Conservation (phyloP, 92 coral and sea anemone genomes). For the Anthopleura xanthogrammica region DNA sequence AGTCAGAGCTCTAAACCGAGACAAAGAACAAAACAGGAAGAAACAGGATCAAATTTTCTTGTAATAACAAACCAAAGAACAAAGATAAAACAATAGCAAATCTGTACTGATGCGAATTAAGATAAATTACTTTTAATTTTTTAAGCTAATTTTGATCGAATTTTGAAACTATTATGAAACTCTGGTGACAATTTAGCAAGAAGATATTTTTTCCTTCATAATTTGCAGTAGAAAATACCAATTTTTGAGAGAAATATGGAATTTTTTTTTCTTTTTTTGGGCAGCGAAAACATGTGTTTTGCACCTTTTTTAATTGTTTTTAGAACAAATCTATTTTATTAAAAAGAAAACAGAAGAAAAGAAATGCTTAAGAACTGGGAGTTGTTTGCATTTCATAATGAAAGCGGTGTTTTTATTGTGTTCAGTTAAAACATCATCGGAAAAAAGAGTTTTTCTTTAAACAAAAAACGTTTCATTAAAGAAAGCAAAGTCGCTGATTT, state of each 20-base stretch:
- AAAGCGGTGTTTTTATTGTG: conserved; percentile 11
- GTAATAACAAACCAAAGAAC: neutral
- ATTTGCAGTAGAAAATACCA: neutral
- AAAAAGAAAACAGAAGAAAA: neutral
- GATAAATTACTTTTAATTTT: neutral
- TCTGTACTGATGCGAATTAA: neutral
- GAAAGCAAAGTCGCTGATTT: neutral
- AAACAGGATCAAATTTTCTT: neutral
- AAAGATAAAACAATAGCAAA: neutral
- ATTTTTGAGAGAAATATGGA: neutral
- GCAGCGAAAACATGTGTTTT: conserved; percentile 6
- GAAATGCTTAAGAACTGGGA: neutral
- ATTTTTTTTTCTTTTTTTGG: neutral
- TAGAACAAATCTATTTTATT: conserved; percentile 11
- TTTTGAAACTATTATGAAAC: neutral
- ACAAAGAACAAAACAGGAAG: conserved; percentile 6
- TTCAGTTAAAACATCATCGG: neutral
- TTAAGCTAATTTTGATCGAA: neutral
- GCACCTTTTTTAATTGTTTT: conserved; percentile 7
- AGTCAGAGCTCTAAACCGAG: neutral
- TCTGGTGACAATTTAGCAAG: neutral
- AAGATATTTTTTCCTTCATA: neutral
- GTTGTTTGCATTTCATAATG: neutral
- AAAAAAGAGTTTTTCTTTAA: neutral
- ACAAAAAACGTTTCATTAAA: neutral